These are phyloP conservation scores for Brachionus plicatilis DNA, from an alignment of 1,140 invertebrate species.

Conservation along the genomic window DNA sequence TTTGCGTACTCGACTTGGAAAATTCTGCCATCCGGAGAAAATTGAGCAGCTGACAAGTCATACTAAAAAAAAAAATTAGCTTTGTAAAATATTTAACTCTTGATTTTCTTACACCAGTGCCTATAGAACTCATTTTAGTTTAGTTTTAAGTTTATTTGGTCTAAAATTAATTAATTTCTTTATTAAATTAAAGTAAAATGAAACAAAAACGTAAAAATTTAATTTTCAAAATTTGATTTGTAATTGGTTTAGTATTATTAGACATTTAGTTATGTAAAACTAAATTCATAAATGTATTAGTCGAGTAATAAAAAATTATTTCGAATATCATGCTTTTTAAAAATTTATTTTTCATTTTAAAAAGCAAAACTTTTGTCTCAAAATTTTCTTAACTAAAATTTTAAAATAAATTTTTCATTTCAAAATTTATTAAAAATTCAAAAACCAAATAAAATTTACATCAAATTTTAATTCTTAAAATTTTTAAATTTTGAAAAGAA, in stretches of 20 bases:
- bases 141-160: neutral
- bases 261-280: neutral
- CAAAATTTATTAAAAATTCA: too few species aligned
- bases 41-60: conserved; percentile 97
- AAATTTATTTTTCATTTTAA: neutral
- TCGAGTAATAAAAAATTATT: neutral
- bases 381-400: neutral
- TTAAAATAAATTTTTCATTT: too few species aligned
- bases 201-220: neutral
- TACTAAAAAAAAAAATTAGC: conserved; percentile 62
- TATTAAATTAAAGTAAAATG: neutral
- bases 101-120: conserved; percentile 24
- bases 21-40: conserved; percentile 95
- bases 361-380: neutral
- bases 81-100: neutral
- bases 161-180: neutral
- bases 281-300: neutral
- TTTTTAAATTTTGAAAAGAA: too few species aligned
- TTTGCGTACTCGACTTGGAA: conserved; percentile 99
- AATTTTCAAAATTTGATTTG: conserved; percentile 30
- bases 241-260: conserved; percentile 11
- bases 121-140: conserved; percentile 39
- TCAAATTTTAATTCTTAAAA: too few species aligned
- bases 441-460: too few species aligned
- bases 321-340: neutral